These are phyloP conservation scores for Acinonyx jubatus DNA, from an alignment of 2,113 vertebrate genomes.

Conservation along the genomic window DNA sequence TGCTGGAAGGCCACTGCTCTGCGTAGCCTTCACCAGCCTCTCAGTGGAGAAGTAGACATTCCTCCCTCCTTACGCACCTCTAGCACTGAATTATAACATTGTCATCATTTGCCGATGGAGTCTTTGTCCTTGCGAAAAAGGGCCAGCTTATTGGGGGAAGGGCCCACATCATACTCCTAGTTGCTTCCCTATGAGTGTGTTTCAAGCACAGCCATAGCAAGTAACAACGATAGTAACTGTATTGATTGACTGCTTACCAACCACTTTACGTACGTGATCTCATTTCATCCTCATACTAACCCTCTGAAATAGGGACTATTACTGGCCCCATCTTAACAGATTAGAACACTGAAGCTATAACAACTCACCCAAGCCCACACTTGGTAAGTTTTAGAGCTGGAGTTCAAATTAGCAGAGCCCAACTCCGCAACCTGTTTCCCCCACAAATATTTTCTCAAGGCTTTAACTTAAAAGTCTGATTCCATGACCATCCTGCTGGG, in stretches of 20 bases:
- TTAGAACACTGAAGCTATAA: background rate
- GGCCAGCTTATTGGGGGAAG: background rate
- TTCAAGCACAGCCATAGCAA: background rate
- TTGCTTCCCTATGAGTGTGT: background rate
- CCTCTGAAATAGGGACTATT: background rate
- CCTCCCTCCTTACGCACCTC: background rate
- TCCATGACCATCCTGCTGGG: background rate
- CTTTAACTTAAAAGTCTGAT: slow-evolving; percentile 47
- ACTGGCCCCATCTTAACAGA: background rate
- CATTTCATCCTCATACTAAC: background rate
- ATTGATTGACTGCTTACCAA: background rate
- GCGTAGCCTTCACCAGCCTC: background rate
- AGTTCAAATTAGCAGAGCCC: background rate
- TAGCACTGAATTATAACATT: background rate
- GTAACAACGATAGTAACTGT: background rate
- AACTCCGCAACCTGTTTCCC: background rate
- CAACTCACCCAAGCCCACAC: background rate
- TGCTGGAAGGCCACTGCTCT: background rate
- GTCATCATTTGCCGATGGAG: background rate
- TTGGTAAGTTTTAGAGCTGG: background rate
- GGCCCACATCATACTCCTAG: background rate
- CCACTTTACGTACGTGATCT: background rate
- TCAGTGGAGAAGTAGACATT: background rate
- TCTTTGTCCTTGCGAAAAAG: background rate
- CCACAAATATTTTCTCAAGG: background rate